Conservation (phyloP, 2,888 invertebrate genomes). For the Bembecia ichneumoniformis region DNA sequence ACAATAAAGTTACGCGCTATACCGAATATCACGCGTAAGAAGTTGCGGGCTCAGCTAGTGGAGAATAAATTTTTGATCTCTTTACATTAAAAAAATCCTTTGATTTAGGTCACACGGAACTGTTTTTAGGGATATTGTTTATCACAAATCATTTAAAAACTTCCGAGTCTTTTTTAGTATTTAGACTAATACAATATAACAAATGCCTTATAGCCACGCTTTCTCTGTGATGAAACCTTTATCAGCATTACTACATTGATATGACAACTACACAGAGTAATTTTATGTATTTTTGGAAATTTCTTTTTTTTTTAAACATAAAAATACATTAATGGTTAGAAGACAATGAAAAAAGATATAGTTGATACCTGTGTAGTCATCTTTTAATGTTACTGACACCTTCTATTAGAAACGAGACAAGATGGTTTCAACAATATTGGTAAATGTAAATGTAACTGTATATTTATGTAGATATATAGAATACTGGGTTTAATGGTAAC, state of each 20-base stretch:
- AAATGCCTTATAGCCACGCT: too few species aligned
- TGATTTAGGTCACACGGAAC: too few species aligned
- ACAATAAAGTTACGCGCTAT: too few species aligned
- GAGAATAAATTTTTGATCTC: too few species aligned
- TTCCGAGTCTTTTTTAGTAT: too few species aligned
- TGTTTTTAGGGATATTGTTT: too few species aligned
- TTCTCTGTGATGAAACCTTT: background rate
- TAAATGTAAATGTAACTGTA: constrained; percentile 39
- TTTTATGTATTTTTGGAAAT: background rate
- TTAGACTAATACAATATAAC: too few species aligned
- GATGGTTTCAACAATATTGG: constrained; percentile 19
- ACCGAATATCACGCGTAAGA: too few species aligned
- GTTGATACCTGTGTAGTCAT: background rate
- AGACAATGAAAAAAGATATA: background rate
- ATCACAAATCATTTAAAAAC: too few species aligned
- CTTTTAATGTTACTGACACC: constrained; percentile 12
- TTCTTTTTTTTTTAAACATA: background rate
- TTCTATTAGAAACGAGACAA: constrained; percentile 25
- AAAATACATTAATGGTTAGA: background rate
- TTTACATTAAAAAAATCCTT: too few species aligned
- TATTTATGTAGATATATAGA: constrained; percentile 17
- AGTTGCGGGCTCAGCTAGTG: too few species aligned
- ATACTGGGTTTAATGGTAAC: constrained; percentile 37
- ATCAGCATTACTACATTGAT: background rate
- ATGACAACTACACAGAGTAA: background rate